These are phyloP conservation scores for Lathronympha strigana DNA, from an alignment of 2,888 invertebrate species.

Conservation along the genomic window DNA sequence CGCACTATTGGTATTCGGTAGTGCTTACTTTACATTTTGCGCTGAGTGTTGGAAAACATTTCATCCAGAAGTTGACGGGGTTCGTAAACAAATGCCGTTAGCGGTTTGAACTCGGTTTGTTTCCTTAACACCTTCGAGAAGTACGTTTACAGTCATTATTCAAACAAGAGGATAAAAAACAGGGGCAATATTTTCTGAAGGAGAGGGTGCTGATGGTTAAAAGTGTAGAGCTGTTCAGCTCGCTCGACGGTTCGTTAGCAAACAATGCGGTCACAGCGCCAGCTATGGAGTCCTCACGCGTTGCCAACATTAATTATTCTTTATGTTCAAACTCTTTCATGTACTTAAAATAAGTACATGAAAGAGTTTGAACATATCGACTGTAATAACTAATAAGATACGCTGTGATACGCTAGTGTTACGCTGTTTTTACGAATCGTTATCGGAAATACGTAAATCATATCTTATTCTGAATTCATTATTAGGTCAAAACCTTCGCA, in stretches of 20 bases:
- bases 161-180: slow-evolving; percentile 84
- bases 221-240: slow-evolving; percentile 79
- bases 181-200: slow-evolving; percentile 82
- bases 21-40: slow-evolving; percentile 81
- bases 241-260: slow-evolving; percentile 79
- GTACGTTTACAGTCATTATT: slow-evolving; percentile 82
- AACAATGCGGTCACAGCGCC: slow-evolving; percentile 69
- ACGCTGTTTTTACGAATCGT: no score
- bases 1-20: slow-evolving; percentile 60
- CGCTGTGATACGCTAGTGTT: no score
- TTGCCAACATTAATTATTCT: slow-evolving; percentile 29
- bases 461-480: no score
- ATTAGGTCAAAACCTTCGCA: no score
- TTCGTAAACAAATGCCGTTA: slow-evolving; percentile 80
- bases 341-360: no score
- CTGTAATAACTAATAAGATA: no score
- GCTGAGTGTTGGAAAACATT: slow-evolving; percentile 77
- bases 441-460: no score
- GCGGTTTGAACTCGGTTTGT: slow-evolving; percentile 76
- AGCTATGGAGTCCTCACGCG: slow-evolving; percentile 55
- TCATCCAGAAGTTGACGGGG: slow-evolving; percentile 75
- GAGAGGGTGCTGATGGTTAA: slow-evolving; percentile 80
- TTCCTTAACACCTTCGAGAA: slow-evolving; percentile 78
- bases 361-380: no score
- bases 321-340: no score